phyloP scores from a whole-genome alignment of 1,140 invertebrate species.

The Harpegnathos saltator region DNA sequence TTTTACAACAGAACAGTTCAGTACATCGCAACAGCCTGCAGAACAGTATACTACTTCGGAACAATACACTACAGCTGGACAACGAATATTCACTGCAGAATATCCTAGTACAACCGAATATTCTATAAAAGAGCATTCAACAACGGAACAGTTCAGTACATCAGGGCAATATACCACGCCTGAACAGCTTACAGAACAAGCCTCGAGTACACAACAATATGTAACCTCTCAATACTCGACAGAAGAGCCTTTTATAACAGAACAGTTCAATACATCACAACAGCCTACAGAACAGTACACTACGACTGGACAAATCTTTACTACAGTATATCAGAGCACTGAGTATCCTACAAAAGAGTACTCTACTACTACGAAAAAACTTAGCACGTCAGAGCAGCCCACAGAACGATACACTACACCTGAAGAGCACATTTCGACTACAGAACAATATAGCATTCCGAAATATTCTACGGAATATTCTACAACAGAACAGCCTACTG shows the following conservation, averaged over 20 bases:
- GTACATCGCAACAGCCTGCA: not conserved
- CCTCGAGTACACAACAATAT: not conserved
- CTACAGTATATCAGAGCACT: conserved; percentile 15
- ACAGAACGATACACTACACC: not conserved
- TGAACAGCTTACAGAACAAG: conserved; percentile 10
- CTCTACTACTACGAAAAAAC: conserved; percentile 12
- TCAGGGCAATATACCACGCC: not conserved
- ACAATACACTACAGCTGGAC: not conserved
- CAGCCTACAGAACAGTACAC: conserved; percentile 13
- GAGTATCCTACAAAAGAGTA: conserved; percentile 1
- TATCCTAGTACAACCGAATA: not conserved
- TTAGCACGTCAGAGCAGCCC: not conserved
- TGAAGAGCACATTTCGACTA: not conserved
- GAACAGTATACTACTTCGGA: not conserved
- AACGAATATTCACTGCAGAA: not conserved
- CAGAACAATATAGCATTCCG: not conserved
- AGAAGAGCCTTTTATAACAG: conserved; percentile 13
- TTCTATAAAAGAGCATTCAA: not conserved
- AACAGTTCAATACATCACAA: conserved; percentile 14
- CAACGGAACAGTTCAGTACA: too few species aligned
- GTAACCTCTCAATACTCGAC: too few species aligned
- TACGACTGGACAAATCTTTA: too few species aligned
- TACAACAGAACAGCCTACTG: conserved; percentile 9
- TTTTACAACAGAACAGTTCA: conserved; percentile 16
- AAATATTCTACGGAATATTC: conserved; percentile 27